Percentiles rank a stretch among this genome's conserved stretches.
Conservation (phyloP, 2,888 invertebrate species). For the Pardosa pseudoannulata region DNA sequence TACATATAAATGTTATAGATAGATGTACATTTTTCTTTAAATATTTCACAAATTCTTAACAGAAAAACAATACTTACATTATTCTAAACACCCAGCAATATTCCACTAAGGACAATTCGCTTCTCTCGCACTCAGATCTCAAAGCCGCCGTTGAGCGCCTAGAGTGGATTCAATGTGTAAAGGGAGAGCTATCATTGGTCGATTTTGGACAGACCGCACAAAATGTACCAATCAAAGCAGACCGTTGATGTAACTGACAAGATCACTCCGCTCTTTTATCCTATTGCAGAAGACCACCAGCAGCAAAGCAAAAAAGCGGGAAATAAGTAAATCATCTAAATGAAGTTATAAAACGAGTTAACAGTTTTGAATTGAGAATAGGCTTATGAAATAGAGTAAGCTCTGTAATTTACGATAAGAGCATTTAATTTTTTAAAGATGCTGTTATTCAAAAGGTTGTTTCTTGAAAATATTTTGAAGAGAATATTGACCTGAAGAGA, state of each 20-base stretch:
- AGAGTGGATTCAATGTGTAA: slow-evolving; percentile 30
- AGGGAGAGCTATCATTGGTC: slow-evolving; percentile 49
- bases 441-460: no score
- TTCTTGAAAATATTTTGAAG: no score
- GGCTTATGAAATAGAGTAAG: no score
- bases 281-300: slow-evolving; percentile 40
- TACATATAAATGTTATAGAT: background rate
- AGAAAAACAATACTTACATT: slow-evolving; percentile 44
- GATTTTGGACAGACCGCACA: slow-evolving; percentile 62
- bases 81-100: slow-evolving; percentile 15
- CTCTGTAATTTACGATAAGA: no score
- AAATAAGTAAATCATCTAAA: slow-evolving; percentile 41
- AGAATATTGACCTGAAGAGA: no score
- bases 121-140: slow-evolving; percentile 20
- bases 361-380: no score
- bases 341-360: no score
- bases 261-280: slow-evolving; percentile 46
- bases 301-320: slow-evolving; percentile 34
- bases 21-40: background rate
- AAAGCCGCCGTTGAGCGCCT: slow-evolving; percentile 63
- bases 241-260: slow-evolving; percentile 54
- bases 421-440: no score
- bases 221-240: slow-evolving; percentile 39
- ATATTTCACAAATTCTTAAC: background rate
- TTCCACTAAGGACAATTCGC: background rate